phyloP scores from a whole-genome alignment of 1,140 invertebrate genomes.

The Apocrypta bakeri region DNA sequence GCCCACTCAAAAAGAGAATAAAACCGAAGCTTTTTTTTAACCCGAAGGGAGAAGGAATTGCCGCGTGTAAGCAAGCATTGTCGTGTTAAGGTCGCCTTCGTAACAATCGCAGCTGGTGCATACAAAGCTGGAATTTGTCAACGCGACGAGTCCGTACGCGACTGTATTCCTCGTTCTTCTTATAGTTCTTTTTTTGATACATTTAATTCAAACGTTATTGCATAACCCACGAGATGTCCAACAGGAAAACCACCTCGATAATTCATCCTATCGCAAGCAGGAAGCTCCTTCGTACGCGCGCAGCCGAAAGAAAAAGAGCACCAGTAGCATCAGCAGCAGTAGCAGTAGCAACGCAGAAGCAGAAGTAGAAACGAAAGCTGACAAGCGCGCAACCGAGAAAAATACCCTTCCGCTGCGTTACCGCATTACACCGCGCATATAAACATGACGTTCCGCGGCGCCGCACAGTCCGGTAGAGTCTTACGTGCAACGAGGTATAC shows the following conservation, averaged over 20 bases:
- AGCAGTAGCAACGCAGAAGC: neutral
- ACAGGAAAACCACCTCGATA: neutral
- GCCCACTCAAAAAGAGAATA: neutral
- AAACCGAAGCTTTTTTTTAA: neutral
- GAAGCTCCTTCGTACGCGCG: neutral
- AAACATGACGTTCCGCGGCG: slow-evolving; percentile 57
- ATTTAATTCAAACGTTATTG: neutral
- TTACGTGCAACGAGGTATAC: slow-evolving; percentile 19
- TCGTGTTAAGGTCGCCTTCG: slow-evolving; percentile 64
- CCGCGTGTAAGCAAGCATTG: slow-evolving; percentile 50
- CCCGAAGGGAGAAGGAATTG: neutral
- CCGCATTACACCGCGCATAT: slow-evolving; percentile 59
- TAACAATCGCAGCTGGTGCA: slow-evolving; percentile 65
- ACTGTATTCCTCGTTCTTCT: too few relatives aligned
- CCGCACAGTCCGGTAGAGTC: slow-evolving; percentile 53
- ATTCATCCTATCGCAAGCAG: neutral
- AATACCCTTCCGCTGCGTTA: slow-evolving; percentile 54
- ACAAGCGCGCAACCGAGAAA: neutral
- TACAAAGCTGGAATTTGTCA: slow-evolving; percentile 65
- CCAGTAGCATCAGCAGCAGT: too few relatives aligned
- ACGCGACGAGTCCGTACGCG: too few relatives aligned
- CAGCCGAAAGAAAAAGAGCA: neutral
- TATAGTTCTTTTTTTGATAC: too few relatives aligned
- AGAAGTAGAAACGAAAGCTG: neutral
- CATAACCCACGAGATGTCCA: neutral